A percentile compares a stretch with the other conserved stretches of the same genome.
phyloP scores from a whole-genome alignment of 2,113 vertebrate genomes.

The Uria aalge region DNA sequence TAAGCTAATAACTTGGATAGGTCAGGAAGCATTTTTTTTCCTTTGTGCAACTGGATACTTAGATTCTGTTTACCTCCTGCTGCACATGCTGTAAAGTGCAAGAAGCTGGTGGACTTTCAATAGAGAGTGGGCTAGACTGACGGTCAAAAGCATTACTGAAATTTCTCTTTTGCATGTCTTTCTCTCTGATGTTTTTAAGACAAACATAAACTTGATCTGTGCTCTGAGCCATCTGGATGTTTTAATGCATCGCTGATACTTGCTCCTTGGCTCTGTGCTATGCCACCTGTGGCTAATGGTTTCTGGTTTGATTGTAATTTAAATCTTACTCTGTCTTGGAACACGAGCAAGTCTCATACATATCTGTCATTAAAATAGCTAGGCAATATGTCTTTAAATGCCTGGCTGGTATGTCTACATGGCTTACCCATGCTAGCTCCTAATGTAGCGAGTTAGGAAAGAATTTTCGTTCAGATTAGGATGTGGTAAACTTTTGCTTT shows the following conservation, averaged over 20 bases:
- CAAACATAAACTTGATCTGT: background rate
- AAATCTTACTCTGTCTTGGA: background rate
- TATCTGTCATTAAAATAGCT: background rate
- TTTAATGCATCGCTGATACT: background rate
- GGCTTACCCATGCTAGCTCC: background rate
- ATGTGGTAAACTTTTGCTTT: background rate
- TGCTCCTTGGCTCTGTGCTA: background rate
- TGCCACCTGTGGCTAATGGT: background rate
- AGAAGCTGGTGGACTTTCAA: background rate
- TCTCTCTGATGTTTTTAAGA: background rate
- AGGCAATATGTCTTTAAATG: background rate
- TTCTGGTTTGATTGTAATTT: conserved; percentile 5
- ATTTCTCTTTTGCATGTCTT: background rate
- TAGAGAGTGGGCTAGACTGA: background rate
- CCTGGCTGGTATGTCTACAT: background rate
- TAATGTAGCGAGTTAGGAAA: background rate
- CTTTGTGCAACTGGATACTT: background rate
- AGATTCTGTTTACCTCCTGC: background rate
- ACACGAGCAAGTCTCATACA: background rate
- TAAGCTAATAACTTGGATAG: background rate
- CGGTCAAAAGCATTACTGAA: background rate
- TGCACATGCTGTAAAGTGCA: background rate
- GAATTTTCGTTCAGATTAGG: background rate
- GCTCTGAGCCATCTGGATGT: background rate
- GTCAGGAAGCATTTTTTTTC: background rate